Evolutionary conservation across 2,113 vertebrate genomes (phyloP).

Genomic region (Toxostoma redivivum): DNA sequence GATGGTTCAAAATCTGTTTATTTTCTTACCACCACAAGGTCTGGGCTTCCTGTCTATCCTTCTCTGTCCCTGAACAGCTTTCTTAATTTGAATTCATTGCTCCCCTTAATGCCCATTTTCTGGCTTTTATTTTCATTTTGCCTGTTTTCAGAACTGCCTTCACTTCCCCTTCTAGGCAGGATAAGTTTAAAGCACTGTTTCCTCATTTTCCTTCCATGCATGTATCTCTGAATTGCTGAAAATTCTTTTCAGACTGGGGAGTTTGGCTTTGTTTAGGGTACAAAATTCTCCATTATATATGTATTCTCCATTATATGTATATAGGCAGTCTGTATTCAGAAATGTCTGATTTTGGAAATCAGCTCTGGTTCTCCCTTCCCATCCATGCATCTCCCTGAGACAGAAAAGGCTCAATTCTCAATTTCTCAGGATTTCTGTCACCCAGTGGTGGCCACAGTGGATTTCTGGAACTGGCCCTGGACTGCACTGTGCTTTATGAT

Average conservation of each 20-base stretch:
- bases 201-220: background rate
- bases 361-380: background rate
- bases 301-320: background rate
- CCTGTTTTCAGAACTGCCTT: background rate
- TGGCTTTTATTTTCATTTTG: background rate
- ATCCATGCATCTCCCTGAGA: accelerated
- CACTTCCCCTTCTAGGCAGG: background rate
- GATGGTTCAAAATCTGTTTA: background rate
- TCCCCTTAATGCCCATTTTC: background rate
- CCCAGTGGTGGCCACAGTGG: background rate
- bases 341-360: background rate
- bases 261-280: background rate
- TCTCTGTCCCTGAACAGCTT: background rate
- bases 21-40: background rate
- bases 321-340: background rate
- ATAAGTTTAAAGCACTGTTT: background rate
- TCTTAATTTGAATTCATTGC: background rate
- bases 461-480: background rate
- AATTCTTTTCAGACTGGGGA: background rate
- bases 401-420: background rate
- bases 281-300: background rate
- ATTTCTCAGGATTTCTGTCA: background rate
- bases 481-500: background rate
- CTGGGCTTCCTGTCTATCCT: background rate
- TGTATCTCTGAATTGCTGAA: background rate